phyloP scores from a whole-genome alignment of 2,113 vertebrate genomes.

The Ahaetulla prasina region DNA sequence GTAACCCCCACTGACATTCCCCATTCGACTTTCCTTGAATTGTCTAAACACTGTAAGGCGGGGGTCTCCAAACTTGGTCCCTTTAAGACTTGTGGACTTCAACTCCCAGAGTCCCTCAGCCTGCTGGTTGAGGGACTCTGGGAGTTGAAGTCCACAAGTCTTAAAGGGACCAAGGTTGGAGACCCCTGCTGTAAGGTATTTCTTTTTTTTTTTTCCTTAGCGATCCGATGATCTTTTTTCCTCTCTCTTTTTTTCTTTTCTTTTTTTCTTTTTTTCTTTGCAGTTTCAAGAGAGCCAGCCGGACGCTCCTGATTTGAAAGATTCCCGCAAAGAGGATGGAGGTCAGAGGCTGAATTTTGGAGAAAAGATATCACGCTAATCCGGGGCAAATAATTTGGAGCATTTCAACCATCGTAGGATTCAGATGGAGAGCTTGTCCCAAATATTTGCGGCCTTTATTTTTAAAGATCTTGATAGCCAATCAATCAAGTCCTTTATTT shows the following conservation, averaged over 20 bases:
- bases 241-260: not conserved
- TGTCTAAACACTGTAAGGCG: not conserved
- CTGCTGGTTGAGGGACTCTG: no score
- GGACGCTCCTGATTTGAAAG: slow-evolving; percentile 9
- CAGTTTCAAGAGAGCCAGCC: slow-evolving; percentile 55
- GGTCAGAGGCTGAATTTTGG: slow-evolving; percentile 52
- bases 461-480: not conserved
- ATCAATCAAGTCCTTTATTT: no score
- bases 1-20: not conserved
- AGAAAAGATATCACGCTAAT: fast-evolving
- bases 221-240: fast-evolving
- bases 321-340: slow-evolving; percentile 57
- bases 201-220: not conserved
- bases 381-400: not conserved
- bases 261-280: not conserved
- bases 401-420: not conserved
- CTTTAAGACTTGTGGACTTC: no score
- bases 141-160: no score
- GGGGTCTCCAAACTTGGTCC: no score
- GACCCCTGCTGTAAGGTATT: not conserved
- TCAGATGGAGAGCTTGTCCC: not conserved
- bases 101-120: no score
- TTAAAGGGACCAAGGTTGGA: no score
- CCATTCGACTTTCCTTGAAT: not conserved
- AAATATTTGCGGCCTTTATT: not conserved